Evolutionary conservation across 2,888 invertebrate genomes (phyloP).

Genomic region (Halictus ligatus): DNA sequence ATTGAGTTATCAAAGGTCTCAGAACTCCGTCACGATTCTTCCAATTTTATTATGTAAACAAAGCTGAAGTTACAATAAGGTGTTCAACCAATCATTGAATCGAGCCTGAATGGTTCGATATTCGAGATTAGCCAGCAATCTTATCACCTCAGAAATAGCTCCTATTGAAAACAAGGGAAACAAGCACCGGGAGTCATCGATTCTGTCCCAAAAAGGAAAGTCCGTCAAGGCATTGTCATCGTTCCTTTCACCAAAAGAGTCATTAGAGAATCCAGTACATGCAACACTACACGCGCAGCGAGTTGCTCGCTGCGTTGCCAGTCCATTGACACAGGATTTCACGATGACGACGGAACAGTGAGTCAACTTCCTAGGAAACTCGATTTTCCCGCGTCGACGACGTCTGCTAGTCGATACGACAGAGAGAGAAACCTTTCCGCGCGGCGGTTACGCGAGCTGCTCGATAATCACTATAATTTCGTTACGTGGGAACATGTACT

Average conservation of each 20-base stretch:
- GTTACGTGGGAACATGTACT: constrained; percentile 39
- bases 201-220: neutral
- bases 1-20: too few relatives aligned
- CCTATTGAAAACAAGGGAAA: constrained; percentile 1
- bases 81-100: neutral
- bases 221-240: neutral
- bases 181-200: neutral
- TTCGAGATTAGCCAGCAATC: neutral
- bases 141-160: constrained; percentile 25
- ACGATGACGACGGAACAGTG: constrained; percentile 18
- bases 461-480: constrained; percentile 56
- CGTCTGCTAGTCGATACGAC: constrained; percentile 17
- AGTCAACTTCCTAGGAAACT: constrained; percentile 16
- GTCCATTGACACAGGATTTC: constrained; percentile 13
- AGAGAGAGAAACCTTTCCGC: constrained; percentile 47
- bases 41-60: neutral
- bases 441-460: constrained; percentile 19
- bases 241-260: constrained; percentile 6
- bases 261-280: neutral
- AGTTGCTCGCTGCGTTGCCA: neutral
- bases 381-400: constrained; percentile 22
- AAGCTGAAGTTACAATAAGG: neutral
- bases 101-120: neutral
- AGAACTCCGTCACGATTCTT: too few relatives aligned
- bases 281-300: neutral